Conservation (phyloP, 2,113 vertebrate genomes). For the Gila orcuttii region DNA sequence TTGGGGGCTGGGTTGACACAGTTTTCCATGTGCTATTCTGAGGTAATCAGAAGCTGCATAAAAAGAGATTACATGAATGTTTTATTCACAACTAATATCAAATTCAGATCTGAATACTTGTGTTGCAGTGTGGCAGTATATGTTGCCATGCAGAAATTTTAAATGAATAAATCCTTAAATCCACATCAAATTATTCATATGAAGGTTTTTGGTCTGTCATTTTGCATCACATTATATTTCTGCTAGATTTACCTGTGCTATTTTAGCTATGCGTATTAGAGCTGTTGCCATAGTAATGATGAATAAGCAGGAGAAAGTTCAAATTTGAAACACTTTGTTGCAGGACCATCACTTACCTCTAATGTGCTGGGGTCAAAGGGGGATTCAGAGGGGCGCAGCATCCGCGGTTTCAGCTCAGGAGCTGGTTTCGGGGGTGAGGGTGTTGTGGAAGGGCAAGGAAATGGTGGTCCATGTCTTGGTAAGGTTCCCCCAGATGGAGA, state of each 20-base stretch:
- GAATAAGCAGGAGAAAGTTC: not conserved
- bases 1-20: slow-evolving; percentile 57
- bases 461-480: slow-evolving; percentile 76
- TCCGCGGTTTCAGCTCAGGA: slow-evolving; percentile 73
- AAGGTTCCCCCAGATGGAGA: slow-evolving; percentile 68
- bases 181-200: not conserved
- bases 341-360: slow-evolving; percentile 70
- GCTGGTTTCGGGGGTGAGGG: slow-evolving; percentile 62
- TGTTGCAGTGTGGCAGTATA: not conserved
- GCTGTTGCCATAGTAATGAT: not conserved
- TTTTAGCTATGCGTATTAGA: not conserved
- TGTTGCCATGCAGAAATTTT: not conserved
- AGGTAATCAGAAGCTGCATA: slow-evolving; percentile 27
- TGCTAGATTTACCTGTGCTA: not conserved
- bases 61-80: slow-evolving; percentile 1
- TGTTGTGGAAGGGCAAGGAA: slow-evolving; percentile 66
- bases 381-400: slow-evolving; percentile 73
- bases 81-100: not conserved
- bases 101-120: slow-evolving; percentile 4
- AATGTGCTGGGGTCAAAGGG: slow-evolving; percentile 78
- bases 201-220: not conserved
- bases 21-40: slow-evolving; percentile 37
- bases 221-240: not conserved
- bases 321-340: not conserved
- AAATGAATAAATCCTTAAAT: not conserved